phyloP scores from a whole-genome alignment of 2,888 invertebrate species.

The Chrysolina haemoptera region DNA sequence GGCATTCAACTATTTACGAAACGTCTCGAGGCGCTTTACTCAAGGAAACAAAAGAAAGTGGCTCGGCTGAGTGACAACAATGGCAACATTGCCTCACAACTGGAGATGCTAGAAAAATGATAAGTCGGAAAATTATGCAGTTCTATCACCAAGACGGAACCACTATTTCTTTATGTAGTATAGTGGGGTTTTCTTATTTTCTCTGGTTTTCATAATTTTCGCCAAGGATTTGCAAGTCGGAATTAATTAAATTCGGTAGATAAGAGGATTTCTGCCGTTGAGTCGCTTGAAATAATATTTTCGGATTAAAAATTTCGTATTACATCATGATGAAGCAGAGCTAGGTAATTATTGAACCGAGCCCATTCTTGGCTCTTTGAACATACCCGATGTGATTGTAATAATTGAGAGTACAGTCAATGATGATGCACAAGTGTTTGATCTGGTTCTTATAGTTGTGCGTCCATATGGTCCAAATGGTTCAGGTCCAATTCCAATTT shows the following conservation, averaged over 20 bases:
- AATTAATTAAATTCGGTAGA: slow-evolving; percentile 4
- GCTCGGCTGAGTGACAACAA: slow-evolving; percentile 25
- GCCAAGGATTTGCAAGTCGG: background rate
- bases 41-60: slow-evolving; percentile 51
- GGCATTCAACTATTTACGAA: slow-evolving; percentile 52
- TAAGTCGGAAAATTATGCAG: slow-evolving; percentile 20
- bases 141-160: slow-evolving; percentile 11
- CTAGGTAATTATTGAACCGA: too few species aligned
- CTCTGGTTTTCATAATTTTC: background rate
- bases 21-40: slow-evolving; percentile 55
- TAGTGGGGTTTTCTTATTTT: background rate
- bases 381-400: too few species aligned
- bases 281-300: background rate
- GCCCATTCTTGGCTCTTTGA: too few species aligned
- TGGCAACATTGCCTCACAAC: slow-evolving; percentile 18
- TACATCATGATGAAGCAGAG: background rate
- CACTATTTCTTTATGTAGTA: slow-evolving; percentile 3
- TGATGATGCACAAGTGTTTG: too few species aligned
- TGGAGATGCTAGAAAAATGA: slow-evolving; percentile 9
- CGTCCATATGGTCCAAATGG: too few species aligned
- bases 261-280: background rate
- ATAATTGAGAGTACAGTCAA: too few species aligned
- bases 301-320: background rate
- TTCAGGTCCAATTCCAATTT: too few species aligned
- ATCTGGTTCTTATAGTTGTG: too few species aligned